These are phyloP conservation scores for Decapterus maruadsi DNA, from an alignment of 2,797 vertebrate species.

Conservation along the genomic window DNA sequence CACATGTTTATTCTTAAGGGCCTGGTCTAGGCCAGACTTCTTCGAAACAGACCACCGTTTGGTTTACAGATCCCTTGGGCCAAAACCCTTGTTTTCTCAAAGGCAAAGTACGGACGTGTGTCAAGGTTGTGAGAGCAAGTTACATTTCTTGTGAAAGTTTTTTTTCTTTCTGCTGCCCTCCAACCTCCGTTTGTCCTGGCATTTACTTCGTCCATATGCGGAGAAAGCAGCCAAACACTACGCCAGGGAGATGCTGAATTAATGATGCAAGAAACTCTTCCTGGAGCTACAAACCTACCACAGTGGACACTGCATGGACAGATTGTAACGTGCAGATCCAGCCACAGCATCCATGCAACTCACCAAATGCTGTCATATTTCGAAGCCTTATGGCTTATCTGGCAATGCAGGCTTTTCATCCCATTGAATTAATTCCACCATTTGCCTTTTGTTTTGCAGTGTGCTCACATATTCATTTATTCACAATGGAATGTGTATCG, in stretches of 20 bases:
- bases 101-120: neutral
- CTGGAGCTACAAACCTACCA: constrained; percentile 49
- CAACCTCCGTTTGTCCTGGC: constrained; percentile 70
- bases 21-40: constrained; percentile 4
- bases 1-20: constrained; percentile 26
- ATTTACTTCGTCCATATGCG: constrained; percentile 58
- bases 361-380: constrained; percentile 56
- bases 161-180: constrained; percentile 31
- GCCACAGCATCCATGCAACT: constrained; percentile 52
- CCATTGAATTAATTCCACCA: constrained; percentile 72
- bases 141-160: constrained; percentile 28
- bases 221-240: constrained; percentile 63
- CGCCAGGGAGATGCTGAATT: constrained; percentile 70
- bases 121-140: constrained; percentile 26
- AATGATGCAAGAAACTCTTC: constrained; percentile 76
- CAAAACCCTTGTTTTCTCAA: neutral
- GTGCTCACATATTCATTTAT: constrained; percentile 80
- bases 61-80: neutral
- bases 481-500: constrained; percentile 74
- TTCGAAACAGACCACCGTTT: constrained; percentile 21
- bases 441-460: constrained; percentile 78
- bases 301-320: constrained; percentile 58
- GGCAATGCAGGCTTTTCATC: constrained; percentile 73
- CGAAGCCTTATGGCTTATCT: constrained; percentile 75
- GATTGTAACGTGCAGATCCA: constrained; percentile 57